Evolutionary conservation across 2,888 invertebrate species (phyloP), one percentile per base, ranked within the genome.

Genomic region (Vanessa cardui): DNA sequence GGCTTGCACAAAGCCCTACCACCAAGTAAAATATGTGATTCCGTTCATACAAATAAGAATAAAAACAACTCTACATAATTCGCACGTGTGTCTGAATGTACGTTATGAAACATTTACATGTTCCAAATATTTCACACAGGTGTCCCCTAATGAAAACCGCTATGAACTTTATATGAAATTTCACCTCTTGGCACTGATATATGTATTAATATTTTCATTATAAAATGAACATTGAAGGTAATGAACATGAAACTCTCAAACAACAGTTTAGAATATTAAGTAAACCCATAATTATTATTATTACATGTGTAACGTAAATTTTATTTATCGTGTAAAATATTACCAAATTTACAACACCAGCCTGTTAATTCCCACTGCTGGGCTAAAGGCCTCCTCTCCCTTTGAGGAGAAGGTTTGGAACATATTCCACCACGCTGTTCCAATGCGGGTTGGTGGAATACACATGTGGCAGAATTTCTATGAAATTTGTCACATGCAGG

Each of bases 81-180:
- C 31, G 31, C 54, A 54, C 54, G 31, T 52, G 21, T 54, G 47
- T 47, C 47, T 18, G 31, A 33, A 31, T n/a, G 54, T n/a, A n/a
- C 3, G n/a, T 8, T 39, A 12, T 39, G 39, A 12, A 3, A 39
- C 12, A 39, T 39, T 39, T 20, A 54, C 31, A 33, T n/a, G 54
- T 54, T 54, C 31, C 12, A n/a, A 54, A 54, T 54, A 54, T 31
- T 54, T 54, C n/a, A 54, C n/a, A 9, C 31, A 54, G 54, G 33
- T 54, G 54, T 54, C 33, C 12, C 54, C 31, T 54, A 54, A 54
- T 54, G 31, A 31, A 54, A 54, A 54, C 54, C 33, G 47, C 18
- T 31, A 20, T n/a, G 7, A 26, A 52, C 31, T 54, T n/a, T 8
- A 54, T 31, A 31, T n/a, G 21, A 54, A 54, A 33, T 54, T 54